These are phyloP conservation scores for Sminthurides bifidus DNA, from an alignment of 1,140 invertebrate species.

Conservation along the genomic window DNA sequence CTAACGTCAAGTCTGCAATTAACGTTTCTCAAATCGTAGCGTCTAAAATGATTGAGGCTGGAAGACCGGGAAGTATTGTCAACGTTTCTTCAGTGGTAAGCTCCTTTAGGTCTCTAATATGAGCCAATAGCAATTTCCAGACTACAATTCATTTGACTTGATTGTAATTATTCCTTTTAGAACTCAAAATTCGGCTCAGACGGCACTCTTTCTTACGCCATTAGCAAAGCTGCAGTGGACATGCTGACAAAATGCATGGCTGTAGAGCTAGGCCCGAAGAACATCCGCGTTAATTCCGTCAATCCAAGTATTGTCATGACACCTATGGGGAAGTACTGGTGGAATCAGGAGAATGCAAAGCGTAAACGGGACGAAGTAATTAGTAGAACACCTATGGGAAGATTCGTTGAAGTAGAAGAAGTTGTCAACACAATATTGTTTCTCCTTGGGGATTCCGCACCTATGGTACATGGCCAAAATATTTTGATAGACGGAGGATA, in stretches of 20 bases:
- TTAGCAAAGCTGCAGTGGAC: slow-evolving; percentile 7
- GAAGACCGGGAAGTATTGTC: slow-evolving; percentile 64
- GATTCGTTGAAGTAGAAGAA: slow-evolving; percentile 10
- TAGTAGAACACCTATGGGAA: slow-evolving; percentile 9
- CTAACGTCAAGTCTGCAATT: slow-evolving; percentile 73
- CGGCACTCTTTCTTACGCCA: background rate
- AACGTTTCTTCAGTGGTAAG: slow-evolving; percentile 63
- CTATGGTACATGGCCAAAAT: slow-evolving; percentile 13
- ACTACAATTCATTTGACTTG: background rate
- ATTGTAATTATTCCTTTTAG: background rate
- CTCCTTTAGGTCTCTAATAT: background rate
- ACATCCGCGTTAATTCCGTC: slow-evolving; percentile 11
- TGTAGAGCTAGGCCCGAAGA: slow-evolving; percentile 6
- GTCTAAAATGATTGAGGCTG: slow-evolving; percentile 57
- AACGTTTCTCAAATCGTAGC: slow-evolving; percentile 70
- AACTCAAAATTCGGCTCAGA: background rate
- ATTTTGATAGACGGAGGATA: slow-evolving; percentile 22
- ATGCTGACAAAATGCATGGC: slow-evolving; percentile 18
- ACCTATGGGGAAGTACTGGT: background rate
- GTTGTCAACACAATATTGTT: slow-evolving; percentile 17
- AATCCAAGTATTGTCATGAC: slow-evolving; percentile 5
- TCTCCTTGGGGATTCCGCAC: slow-evolving; percentile 10
- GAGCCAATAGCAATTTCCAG: background rate
- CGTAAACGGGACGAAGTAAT: background rate
- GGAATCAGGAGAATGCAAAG: background rate